Base-by-base conservation (phyloP, 2,888 invertebrate species). In the Troilus luridus region DNA sequence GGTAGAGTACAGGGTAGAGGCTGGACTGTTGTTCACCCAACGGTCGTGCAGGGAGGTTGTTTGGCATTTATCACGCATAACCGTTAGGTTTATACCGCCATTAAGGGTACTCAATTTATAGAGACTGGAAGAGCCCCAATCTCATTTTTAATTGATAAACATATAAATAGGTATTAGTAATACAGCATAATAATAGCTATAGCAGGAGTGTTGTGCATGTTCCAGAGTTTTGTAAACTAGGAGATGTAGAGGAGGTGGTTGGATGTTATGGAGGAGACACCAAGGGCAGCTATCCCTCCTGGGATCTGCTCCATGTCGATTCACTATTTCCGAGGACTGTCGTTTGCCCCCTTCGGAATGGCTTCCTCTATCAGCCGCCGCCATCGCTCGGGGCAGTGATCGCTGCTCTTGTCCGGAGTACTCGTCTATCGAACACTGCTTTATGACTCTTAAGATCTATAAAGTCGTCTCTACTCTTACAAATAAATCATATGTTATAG, bases 271-370 rank as follows among this genome's bases (percentile, higher is more conserved):
- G 72, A 27, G 27, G 21, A 14, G 27, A 27, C 17, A 41, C 27
- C 27, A 77, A 77, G 27, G 72, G 72, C 17, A 1, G 17, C 72
- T 77, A 77, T 77, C 72, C 19, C 27, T 41, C 3, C 12, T 10
- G 72, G 41, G 72, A 77, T 77, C 72, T 77, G 27, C 72, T 77
- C 72, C 41, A 17, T 77, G 72, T 77, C 72, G 72, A 77, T 77
- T 77, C 41, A 77, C 72, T 27, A 77, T 77, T 77, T 77, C 72
- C 72, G 7, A 77, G 27, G 27, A 8, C 27, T 77, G 72, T 77
- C 72, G 72, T 77, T 77, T 77, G 72, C 27, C 27, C 14, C 14
- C 27, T 72, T 72, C 72, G 12, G 27, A 77, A 77, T 77, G 72
- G 72, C 72, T 77, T 77, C 72, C 72, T 41, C 72, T 77, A 77